Evolutionary conservation across 2,797 vertebrate species (phyloP).

Genomic region (Darevskia mixta): DNA sequence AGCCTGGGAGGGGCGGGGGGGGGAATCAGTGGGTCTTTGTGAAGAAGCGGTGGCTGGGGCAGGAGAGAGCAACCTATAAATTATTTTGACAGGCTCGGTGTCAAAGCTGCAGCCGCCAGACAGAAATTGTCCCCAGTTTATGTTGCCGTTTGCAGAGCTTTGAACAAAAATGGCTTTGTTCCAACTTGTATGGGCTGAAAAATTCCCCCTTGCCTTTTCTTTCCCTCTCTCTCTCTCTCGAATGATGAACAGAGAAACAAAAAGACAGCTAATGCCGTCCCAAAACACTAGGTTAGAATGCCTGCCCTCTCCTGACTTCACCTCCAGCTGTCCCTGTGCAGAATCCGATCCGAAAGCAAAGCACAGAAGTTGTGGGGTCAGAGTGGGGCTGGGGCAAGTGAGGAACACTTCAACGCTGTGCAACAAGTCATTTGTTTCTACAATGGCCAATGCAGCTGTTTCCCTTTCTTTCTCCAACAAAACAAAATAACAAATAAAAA

Average conservation of each 20-base stretch:
- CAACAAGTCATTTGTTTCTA: constrained; percentile 44
- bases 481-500: no score
- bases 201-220: neutral
- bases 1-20: neutral
- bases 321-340: neutral
- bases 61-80: constrained; percentile 18
- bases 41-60: fast-evolving
- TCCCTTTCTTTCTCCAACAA: constrained; percentile 46
- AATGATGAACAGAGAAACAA: neutral
- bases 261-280: neutral
- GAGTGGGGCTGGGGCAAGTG: neutral
- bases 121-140: constrained; percentile 38
- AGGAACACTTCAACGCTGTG: neutral
- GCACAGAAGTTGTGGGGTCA: neutral
- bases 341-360: neutral
- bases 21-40: constrained; percentile 50
- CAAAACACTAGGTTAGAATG: neutral
- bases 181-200: constrained; percentile 19
- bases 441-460: constrained; percentile 34
- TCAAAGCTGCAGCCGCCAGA: constrained; percentile 54
- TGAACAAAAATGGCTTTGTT: constrained; percentile 51
- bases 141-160: constrained; percentile 32
- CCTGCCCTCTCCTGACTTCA: no score
- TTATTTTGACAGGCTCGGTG: constrained; percentile 44
- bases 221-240: neutral